These are phyloP conservation scores for Tetramorium bicarinatum DNA, from an alignment of 2,888 invertebrate genomes.

Conservation along the genomic window DNA sequence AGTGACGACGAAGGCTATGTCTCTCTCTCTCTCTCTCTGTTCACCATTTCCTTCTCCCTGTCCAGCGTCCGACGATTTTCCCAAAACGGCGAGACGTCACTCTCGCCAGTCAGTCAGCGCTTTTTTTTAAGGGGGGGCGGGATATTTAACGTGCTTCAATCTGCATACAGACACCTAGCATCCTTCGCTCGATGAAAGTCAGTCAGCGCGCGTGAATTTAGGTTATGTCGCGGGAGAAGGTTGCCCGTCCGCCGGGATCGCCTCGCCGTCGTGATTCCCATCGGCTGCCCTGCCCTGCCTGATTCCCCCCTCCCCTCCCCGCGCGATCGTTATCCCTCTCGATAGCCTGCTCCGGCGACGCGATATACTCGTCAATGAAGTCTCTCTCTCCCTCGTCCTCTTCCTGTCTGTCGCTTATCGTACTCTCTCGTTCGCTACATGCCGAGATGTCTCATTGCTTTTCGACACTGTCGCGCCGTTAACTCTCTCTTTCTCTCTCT, in stretches of 20 bases:
- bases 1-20: conserved; percentile 74
- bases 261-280: neutral
- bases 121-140: too few species aligned
- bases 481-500: neutral
- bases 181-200: neutral
- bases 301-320: neutral
- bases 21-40: conserved; percentile 4
- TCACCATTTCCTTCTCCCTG: conserved; percentile 22
- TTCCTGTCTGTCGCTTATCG: neutral
- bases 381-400: neutral
- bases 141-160: too few species aligned
- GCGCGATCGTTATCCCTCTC: neutral
- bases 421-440: neutral
- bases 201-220: conserved; percentile 25
- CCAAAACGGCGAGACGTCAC: neutral
- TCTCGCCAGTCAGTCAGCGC: neutral
- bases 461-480: conserved; percentile 48
- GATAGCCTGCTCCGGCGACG: neutral
- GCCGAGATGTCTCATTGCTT: conserved; percentile 8
- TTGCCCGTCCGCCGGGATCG: neutral
- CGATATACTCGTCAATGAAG: conserved; percentile 17
- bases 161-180: too few species aligned
- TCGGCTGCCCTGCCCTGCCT: neutral
- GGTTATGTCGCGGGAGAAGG: conserved; percentile 41
- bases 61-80: neutral